Base-by-base conservation (phyloP, 2,888 invertebrate genomes). In the Eledone cirrhosa region DNA sequence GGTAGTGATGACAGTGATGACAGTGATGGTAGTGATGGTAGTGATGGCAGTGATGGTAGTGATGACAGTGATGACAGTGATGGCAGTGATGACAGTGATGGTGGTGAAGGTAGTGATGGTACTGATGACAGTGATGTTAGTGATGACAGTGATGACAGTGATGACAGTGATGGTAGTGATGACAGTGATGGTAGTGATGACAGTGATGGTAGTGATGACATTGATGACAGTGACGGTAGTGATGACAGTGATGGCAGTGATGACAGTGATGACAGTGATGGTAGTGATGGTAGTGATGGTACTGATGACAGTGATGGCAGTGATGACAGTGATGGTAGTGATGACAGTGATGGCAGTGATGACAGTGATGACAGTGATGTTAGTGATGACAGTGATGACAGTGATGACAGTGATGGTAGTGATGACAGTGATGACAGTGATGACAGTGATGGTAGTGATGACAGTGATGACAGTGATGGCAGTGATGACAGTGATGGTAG, bases 371-470 rank as follows among this genome's bases (percentile, higher is more conserved):
- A 63, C 31, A 77, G n/a, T n/a, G n/a, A n/a, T n/a, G n/a, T n/a
- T n/a, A n/a, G n/a, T n/a, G n/a, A n/a, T n/a, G n/a, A n/a, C 53
- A 48, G 33, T 48, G n/a, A n/a, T 33, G 77, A 27, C 14, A 27
- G 27, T 53, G 77, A 77, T 53, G 53, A 27, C 53, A 22, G 16
- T 53, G 53, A 29, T 14, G 77, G 53, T 33, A 75, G 76, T 53
- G 77, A 53, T 77, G 77, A 53, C 77, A 22, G n/a, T 48, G 33
- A 48, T n/a, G 77, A 53, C 27, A 27, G 27, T 53, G 77, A 77
- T 53, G 22, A 53, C 53, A 33, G 16, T 16, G 53, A 29, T 33
- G 24, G 24, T 27, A 78, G 78, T 31, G 48, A 16, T 78, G 78
- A 78, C 29, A n/a, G 22, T n/a, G 48, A 27, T 31, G 31, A 31